A percentile compares a stretch with the other conserved stretches of the same genome.
Conservation (phyloP, 2,113 vertebrate genomes). For the Actenoides hombroni region DNA sequence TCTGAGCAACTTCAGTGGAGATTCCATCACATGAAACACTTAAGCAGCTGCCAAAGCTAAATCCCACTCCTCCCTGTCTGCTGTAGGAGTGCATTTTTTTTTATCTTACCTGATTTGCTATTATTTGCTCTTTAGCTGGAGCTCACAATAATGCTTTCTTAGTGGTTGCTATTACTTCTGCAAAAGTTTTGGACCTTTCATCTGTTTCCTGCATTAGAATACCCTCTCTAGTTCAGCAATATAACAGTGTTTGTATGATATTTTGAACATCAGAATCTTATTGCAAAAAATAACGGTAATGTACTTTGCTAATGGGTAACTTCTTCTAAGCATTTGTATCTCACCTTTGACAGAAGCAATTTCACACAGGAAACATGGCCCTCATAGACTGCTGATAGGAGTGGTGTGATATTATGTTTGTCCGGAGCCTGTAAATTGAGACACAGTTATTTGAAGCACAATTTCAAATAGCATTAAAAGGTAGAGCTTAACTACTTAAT, state of each 20-base stretch:
- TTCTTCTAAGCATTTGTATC: not conserved
- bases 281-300: not conserved
- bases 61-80: not conserved
- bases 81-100: not conserved
- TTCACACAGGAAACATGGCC: conserved; percentile 88
- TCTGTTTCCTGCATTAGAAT: not conserved
- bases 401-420: conserved; percentile 91
- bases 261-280: not conserved
- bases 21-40: not conserved
- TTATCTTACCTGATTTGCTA: not conserved
- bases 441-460: conserved; percentile 17
- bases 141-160: not conserved
- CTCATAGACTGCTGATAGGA: conserved; percentile 90
- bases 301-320: not conserved
- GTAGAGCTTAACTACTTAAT: not conserved
- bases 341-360: conserved; percentile 94
- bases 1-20: conserved; percentile 1
- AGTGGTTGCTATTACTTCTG: not conserved
- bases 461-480: not conserved
- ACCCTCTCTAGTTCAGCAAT: not conserved
- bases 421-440: conserved; percentile 84
- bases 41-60: not conserved
- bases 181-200: not conserved
- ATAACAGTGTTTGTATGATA: not conserved
- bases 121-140: not conserved